phyloP scores from a whole-genome alignment of 2,797 vertebrate species.

The Stomatorhinus walkeri region DNA sequence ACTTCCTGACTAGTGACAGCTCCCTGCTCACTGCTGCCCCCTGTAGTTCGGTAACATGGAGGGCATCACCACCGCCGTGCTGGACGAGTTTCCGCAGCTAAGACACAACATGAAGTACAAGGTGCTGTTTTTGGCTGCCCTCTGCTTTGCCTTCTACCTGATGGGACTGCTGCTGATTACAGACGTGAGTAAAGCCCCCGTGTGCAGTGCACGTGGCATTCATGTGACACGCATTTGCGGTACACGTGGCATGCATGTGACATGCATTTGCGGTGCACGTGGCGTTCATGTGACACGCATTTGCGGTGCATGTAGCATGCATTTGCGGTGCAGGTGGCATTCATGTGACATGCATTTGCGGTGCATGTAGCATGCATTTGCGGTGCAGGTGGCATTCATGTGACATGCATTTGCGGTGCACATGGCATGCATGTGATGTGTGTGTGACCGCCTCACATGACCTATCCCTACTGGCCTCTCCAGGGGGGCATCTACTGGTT shows the following conservation, averaged over 20 bases:
- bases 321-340: slow-evolving; percentile 16
- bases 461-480: not conserved
- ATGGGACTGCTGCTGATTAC: slow-evolving; percentile 68
- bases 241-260: not conserved
- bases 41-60: slow-evolving; percentile 80
- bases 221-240: no score
- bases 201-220: not conserved
- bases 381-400: not conserved
- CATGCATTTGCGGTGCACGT: not conserved
- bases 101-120: slow-evolving; percentile 53
- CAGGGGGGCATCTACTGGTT: slow-evolving; percentile 84
- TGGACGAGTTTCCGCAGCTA: slow-evolving; percentile 69
- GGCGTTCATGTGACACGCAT: no score
- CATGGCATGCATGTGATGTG: not conserved
- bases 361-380: not conserved
- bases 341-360: no score
- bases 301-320: not conserved
- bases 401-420: not conserved
- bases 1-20: not conserved
- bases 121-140: slow-evolving; percentile 51
- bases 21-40: not conserved
- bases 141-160: slow-evolving; percentile 69
- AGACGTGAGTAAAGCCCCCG: slow-evolving; percentile 49
- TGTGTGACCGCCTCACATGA: not conserved
- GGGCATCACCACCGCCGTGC: slow-evolving; percentile 68